Conservation (phyloP, 2,113 vertebrate genomes). For the Bucco capensis region DNA sequence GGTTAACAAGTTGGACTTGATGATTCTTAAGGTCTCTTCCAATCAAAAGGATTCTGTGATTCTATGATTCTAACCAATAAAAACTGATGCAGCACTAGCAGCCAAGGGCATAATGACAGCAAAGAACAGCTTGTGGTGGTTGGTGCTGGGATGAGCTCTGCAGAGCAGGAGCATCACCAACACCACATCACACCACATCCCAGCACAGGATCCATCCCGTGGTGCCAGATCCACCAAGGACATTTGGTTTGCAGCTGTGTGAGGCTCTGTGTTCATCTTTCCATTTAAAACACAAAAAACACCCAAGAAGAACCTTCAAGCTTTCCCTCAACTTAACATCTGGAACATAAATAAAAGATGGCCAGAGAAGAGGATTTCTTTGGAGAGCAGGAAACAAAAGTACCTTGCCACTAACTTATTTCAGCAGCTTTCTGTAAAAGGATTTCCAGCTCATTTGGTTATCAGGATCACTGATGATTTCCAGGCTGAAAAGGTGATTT, state of each 20-base stretch:
- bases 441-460: slow-evolving; percentile 66
- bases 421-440: slow-evolving; percentile 54
- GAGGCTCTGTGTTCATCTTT: fast-evolving
- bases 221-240: not conserved
- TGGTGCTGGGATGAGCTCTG: not conserved
- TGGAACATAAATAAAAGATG: slow-evolving; percentile 53
- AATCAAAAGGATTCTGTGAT: too few species aligned
- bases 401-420: slow-evolving; percentile 56
- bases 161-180: not conserved
- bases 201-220: not conserved
- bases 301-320: not conserved
- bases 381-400: slow-evolving; percentile 37
- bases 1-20: too few species aligned
- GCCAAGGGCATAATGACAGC: fast-evolving
- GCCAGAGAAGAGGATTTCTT: not conserved
- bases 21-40: too few species aligned
- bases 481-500: slow-evolving; percentile 42
- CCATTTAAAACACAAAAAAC: not conserved
- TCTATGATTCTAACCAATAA: too few species aligned
- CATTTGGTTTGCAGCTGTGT: fast-evolving
- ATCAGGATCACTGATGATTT: slow-evolving; percentile 47
- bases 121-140: not conserved
- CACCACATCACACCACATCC: fast-evolving
- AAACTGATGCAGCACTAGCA: not conserved
- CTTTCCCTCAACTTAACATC: not conserved